Conservation (phyloP, 2,888 invertebrate species). For the Oscheius myriophilus region DNA sequence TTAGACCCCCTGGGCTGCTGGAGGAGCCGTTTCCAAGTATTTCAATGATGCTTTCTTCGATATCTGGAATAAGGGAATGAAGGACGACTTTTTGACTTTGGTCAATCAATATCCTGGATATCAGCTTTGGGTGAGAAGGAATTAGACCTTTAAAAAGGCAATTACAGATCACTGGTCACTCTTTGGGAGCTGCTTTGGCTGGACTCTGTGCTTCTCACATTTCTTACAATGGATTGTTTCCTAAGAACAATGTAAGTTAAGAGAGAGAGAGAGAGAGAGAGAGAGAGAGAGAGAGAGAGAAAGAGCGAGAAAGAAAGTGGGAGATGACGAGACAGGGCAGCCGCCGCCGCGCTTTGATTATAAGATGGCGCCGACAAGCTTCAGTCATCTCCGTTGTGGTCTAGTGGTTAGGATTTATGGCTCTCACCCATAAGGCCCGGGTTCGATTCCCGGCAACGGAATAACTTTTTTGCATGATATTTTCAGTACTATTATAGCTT, state of each 20-base stretch:
- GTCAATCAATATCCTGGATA: slow-evolving; percentile 51
- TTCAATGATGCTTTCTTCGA: slow-evolving; percentile 54
- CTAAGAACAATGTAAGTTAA: slow-evolving; percentile 31
- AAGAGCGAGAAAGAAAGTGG: too few species aligned
- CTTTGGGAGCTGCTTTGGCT: slow-evolving; percentile 59
- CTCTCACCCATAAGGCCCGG: slow-evolving; percentile 55
- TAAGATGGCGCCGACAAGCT: too few species aligned
- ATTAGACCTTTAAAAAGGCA: neutral
- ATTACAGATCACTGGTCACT: slow-evolving; percentile 45
- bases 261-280: neutral
- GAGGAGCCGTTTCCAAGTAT: slow-evolving; percentile 54
- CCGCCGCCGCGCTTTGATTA: too few species aligned
- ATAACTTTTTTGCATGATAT: neutral
- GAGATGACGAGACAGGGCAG: too few species aligned
- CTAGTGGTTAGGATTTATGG: slow-evolving; percentile 54
- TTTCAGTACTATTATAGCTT: too few species aligned
- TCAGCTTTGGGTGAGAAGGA: slow-evolving; percentile 47
- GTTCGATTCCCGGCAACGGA: neutral
- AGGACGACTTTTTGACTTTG: slow-evolving; percentile 47
- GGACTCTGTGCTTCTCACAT: slow-evolving; percentile 49
- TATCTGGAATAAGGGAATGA: slow-evolving; percentile 55
- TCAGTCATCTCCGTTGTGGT: slow-evolving; percentile 39
- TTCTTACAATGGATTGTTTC: slow-evolving; percentile 12
- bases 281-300: too few species aligned
- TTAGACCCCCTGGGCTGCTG: slow-evolving; percentile 51